These are phyloP conservation scores for Idaea aversata DNA, from an alignment of 2,888 invertebrate genomes.

Conservation along the genomic window DNA sequence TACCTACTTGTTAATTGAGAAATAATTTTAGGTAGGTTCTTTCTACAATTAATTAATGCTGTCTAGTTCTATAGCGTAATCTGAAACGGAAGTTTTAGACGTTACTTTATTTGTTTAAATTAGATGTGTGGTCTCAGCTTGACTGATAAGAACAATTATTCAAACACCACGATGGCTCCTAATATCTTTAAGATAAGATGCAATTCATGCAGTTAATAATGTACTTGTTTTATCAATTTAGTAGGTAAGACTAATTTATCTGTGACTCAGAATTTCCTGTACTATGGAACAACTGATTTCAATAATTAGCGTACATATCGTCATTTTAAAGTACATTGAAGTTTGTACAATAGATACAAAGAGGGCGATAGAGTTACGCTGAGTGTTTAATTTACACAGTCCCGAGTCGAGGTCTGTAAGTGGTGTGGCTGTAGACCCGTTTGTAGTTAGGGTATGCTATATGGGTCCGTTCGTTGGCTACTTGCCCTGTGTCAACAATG, in stretches of 20 bases:
- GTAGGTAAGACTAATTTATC: background rate
- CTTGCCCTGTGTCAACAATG: constrained; percentile 70
- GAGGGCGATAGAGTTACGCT: constrained; percentile 19
- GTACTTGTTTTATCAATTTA: constrained; percentile 8
- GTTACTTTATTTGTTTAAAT: background rate
- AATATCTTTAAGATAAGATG: background rate
- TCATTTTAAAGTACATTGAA: constrained; percentile 18
- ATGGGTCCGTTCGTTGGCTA: constrained; percentile 32
- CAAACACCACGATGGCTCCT: background rate
- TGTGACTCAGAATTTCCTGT: background rate
- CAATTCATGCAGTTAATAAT: background rate
- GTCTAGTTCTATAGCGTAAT: background rate
- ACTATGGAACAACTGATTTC: background rate
- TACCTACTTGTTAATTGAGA: background rate
- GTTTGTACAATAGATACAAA: constrained; percentile 17
- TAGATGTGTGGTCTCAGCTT: background rate
- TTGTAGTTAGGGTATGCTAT: constrained; percentile 15
- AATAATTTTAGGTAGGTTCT: background rate
- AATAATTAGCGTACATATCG: constrained; percentile 15
- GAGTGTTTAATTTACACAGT: constrained; percentile 37
- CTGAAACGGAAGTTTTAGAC: background rate
- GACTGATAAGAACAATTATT: background rate
- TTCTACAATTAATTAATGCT: background rate
- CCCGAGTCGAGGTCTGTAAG: constrained; percentile 20
- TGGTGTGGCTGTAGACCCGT: constrained; percentile 28